Evolutionary conservation across 1,140 invertebrate species (phyloP).

Genomic region (Mizuhopecten yessoensis): DNA sequence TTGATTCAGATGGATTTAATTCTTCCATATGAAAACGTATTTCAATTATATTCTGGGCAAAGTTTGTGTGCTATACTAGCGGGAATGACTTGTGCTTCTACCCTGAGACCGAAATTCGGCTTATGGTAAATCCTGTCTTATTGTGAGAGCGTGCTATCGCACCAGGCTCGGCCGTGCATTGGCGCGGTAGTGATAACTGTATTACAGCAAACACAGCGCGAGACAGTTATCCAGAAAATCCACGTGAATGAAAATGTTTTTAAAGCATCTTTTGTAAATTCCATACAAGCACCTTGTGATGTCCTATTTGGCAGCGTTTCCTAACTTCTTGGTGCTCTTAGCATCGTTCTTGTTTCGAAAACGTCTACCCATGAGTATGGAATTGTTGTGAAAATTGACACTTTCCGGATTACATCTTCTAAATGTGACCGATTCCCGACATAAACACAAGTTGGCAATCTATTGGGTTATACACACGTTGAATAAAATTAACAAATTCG

Average conservation of each 20-base stretch:
- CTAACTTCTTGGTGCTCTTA: background rate
- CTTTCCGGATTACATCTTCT: background rate
- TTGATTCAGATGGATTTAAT: conserved; percentile 25
- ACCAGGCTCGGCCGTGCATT: background rate
- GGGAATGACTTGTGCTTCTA: background rate
- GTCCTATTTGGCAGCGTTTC: background rate
- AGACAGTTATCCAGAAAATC: background rate
- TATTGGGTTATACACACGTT: background rate
- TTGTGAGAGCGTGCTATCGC: background rate
- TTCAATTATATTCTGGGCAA: conserved; percentile 27
- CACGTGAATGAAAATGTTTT: conserved; percentile 8
- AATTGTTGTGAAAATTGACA: background rate
- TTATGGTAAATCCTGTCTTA: background rate
- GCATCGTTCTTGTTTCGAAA: background rate
- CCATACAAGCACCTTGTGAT: background rate
- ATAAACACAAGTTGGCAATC: background rate
- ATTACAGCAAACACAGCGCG: background rate
- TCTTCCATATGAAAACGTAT: conserved; percentile 29
- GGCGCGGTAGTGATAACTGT: background rate
- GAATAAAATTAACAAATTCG: background rate
- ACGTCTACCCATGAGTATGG: background rate
- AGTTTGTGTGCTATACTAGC: conserved; percentile 14
- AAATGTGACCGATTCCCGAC: background rate
- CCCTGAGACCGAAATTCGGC: background rate
- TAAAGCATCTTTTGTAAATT: background rate